A percentile compares a stretch with the other conserved stretches of the same genome.
Conservation (phyloP, 2,888 invertebrate genomes). For the Dicranocentrus wangi region DNA sequence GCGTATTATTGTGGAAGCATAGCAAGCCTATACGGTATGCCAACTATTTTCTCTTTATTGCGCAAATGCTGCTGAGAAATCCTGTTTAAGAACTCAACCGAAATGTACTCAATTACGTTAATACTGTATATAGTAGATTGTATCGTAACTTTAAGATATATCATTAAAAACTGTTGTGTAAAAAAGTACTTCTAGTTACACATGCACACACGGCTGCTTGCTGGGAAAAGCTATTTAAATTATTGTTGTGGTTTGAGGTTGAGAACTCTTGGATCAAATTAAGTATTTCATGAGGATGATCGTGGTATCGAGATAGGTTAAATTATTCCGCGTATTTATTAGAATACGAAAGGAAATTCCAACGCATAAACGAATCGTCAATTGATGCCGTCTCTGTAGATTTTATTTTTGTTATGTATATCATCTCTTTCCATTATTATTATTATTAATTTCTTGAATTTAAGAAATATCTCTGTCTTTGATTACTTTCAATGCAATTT, state of each 20-base stretch:
- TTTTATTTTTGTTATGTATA: slow-evolving; percentile 48
- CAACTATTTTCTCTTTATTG: slow-evolving; percentile 4
- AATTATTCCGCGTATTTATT: not conserved
- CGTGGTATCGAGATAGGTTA: not conserved
- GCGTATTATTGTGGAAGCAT: not conserved
- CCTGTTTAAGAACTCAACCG: slow-evolving; percentile 8
- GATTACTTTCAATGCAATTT: not conserved
- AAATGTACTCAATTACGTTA: slow-evolving; percentile 19
- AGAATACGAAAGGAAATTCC: slow-evolving; percentile 27
- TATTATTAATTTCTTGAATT: slow-evolving; percentile 6
- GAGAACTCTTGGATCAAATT: not conserved
- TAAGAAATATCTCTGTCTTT: not conserved
- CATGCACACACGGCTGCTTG: not conserved
- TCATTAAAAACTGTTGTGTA: too few species aligned
- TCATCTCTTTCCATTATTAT: not conserved
- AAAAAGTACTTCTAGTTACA: not conserved
- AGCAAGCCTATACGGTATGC: not conserved
- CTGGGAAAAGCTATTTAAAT: not conserved
- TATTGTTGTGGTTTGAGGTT: too few species aligned
- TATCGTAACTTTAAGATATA: too few species aligned
- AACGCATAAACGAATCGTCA: slow-evolving; percentile 53
- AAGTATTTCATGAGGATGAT: not conserved
- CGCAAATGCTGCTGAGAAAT: slow-evolving; percentile 18
- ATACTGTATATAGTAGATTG: not conserved
- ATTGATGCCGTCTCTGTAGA: slow-evolving; percentile 56